Evolutionary conservation across 2,888 invertebrate genomes (phyloP), one percentile per base, ranked within the genome.

Genomic region (Nyleta sp.): DNA sequence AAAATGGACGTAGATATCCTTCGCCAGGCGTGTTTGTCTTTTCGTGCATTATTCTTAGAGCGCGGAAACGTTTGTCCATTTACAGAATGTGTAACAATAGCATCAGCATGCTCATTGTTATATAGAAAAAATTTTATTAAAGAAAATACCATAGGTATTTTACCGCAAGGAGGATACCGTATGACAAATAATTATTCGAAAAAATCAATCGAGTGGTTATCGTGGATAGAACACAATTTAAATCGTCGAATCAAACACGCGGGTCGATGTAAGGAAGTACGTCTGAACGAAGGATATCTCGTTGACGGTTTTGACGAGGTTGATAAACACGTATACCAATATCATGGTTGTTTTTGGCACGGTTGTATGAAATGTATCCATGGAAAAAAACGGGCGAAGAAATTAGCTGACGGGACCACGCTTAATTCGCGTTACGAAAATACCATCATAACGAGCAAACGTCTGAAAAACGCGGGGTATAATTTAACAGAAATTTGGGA

Each of bases 271-370:
- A 13, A 33, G 11, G 31, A 52, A 11, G 18, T 52, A 2, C 15
- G 33, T 1, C 2, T 52, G 1, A 6, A n/a, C 0, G 31, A 28
- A 4, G 52, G 52, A 6, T 52, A 10, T 33, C 10, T 13, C 8
- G 52, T 31, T 2, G 52, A 52, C 11, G 52, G 52, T 1, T 52
- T 24, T 8, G 24, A 48, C 11, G 8, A 17, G 2, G 10, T 10
- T 0, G n/a, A 15, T 1, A 20, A 40, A 0, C 20, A 20, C 6
- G 24, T 55, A 0, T 40, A 38, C 4, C 38, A 22, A 20, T 55
- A 13, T 55, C 38, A 55, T 24, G 40, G 38, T 1, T 55, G 40
- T 40, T 55, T 13, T 15, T 55, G 38, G 15, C 55, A 55, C 15
- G 55, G 55, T 0, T 38, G 55, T 13, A 8, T 38, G 0, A 6